Evolutionary conservation across 2,113 vertebrate genomes (phyloP).

Genomic region (Aptenodytes forsteri): DNA sequence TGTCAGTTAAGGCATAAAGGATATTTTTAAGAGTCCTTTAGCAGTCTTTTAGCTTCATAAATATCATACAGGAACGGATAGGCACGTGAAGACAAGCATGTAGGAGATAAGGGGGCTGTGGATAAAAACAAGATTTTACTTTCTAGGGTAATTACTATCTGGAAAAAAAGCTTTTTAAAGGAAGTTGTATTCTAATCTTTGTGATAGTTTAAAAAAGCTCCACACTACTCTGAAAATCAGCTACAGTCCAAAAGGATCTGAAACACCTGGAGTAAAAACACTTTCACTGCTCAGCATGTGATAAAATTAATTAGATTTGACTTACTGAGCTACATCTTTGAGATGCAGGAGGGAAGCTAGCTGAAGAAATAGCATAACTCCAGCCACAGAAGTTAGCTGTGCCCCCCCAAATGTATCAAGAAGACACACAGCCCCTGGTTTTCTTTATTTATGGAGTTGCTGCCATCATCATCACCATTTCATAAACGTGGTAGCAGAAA

Average conservation of each 20-base stretch:
- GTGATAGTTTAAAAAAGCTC: neutral
- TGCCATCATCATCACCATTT: neutral
- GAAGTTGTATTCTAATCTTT: neutral
- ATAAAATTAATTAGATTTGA: neutral
- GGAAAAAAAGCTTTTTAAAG: neutral
- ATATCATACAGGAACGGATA: neutral
- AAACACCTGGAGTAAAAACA: neutral
- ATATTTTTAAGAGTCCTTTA: neutral
- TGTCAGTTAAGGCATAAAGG: neutral
- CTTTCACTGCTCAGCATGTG: neutral
- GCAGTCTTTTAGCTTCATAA: neutral
- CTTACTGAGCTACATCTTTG: neutral
- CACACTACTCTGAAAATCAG: neutral
- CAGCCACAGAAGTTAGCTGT: too few relatives aligned
- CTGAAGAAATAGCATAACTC: neutral
- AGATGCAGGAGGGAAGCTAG: neutral
- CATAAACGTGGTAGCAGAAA: neutral
- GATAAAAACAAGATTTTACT: neutral
- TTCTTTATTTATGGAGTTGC: neutral
- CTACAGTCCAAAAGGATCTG: neutral
- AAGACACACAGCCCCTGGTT: neutral
- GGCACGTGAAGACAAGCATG: neutral
- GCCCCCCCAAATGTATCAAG: neutral
- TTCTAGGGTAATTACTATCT: neutral
- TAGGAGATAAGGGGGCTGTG: neutral